phyloP scores from a whole-genome alignment of 2,888 invertebrate species.

The Acronicta alni region DNA sequence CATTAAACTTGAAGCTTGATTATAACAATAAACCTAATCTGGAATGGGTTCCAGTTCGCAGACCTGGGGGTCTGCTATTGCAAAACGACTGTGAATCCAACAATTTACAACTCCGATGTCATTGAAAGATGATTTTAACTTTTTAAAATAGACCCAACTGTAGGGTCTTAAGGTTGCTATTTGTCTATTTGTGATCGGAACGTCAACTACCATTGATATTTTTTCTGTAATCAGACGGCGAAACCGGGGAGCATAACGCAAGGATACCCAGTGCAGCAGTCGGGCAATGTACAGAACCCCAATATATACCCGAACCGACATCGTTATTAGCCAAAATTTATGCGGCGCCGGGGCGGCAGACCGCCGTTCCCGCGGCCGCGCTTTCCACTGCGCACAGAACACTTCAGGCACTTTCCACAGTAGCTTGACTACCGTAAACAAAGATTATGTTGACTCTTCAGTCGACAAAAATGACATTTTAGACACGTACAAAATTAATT shows the following conservation, averaged over 20 bases:
- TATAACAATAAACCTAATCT: no score
- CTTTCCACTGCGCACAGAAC: conserved; percentile 12
- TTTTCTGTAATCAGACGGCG: conserved; percentile 86
- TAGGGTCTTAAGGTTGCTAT: no score
- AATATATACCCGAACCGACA: conserved; percentile 81
- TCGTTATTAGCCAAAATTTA: conserved; percentile 79
- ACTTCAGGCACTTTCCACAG: conserved; percentile 16
- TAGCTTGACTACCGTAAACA: neutral
- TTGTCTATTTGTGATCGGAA: no score
- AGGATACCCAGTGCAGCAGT: conserved; percentile 94
- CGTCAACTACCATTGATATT: neutral
- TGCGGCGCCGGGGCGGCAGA: conserved; percentile 61
- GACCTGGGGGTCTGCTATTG: no score
- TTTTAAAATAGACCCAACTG: no score
- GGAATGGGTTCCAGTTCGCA: no score
- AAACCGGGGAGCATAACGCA: conserved; percentile 95
- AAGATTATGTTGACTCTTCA: neutral
- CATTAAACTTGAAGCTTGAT: no score
- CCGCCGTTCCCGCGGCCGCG: conserved; percentile 43
- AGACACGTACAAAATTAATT: no score
- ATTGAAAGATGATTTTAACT: no score
- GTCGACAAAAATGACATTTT: neutral
- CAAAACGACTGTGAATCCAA: no score
- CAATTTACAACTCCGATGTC: no score
- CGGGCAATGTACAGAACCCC: conserved; percentile 83